Evolutionary conservation across 2,113 vertebrate species (phyloP), one percentile per base, ranked within the genome.

Genomic region (Scophthalmus maximus): DNA sequence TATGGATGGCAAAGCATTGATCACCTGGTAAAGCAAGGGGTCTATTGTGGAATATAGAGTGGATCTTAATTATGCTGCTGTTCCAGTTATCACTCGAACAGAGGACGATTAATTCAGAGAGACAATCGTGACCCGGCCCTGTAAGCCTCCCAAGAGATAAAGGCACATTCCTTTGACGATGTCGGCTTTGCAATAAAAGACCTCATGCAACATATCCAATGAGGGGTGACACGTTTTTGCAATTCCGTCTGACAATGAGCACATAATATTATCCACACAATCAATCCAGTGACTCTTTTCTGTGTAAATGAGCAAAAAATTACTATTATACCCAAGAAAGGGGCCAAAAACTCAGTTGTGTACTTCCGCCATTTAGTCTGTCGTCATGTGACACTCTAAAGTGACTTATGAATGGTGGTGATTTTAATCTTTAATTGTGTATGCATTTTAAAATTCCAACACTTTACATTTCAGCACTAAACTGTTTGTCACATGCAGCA

Each of bases 31-130:
- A 74, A 47, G 38, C 72, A 50, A 55, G 60, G 65, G 74, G 75
- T 60, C 56, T 40, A 61, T 52, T 68, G 71, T 49, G 47, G 73
- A 84, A 78, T 84, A 78, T 50, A 70, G 64, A 89, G 84, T 68
- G 59, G 71, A 70, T 85, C 88, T 86, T 86, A 91, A 91, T 92
- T 87, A 90, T 86, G 83, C 70, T 20, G 56, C 85, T 86, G 84
- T 73, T 89, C 72, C 76, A 76, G 76, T 89, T 90, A 86, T 88
- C 80, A 88, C 66, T 81, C 26, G 57, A 84, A 79, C 55, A 70
- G 69, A 82, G 79, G 64, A 63, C 81, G 63, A 87, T 91, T 91
- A 88, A 90, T 89, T 87, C 88, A 79, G 65, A 70, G 68, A 88
- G 88, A 88, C 85, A 86, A 77, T 88, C 73, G 57, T 57, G 71